These are phyloP conservation scores for Saccostrea echinata DNA, from an alignment of 1,140 invertebrate genomes.

Conservation along the genomic window DNA sequence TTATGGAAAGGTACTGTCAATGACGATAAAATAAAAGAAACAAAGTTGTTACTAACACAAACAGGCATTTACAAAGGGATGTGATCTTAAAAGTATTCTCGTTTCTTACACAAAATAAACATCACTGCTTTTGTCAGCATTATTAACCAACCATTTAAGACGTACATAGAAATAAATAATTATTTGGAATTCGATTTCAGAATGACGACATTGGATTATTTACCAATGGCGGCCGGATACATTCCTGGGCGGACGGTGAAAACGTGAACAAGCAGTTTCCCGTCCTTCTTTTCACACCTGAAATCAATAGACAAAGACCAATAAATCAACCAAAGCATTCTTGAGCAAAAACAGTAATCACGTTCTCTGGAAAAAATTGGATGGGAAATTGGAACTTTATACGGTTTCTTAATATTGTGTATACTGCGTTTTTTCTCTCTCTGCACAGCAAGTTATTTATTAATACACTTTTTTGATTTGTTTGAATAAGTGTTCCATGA, in stretches of 20 bases:
- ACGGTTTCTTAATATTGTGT: neutral
- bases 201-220: neutral
- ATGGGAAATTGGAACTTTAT: neutral
- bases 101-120: no score
- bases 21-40: no score
- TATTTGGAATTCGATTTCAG: neutral
- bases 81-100: no score
- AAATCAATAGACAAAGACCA: slow-evolving; percentile 7
- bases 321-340: neutral
- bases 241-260: slow-evolving; percentile 47
- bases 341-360: neutral
- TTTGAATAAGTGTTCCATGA: no score
- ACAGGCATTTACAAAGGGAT: no score
- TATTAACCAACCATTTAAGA: neutral
- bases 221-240: slow-evolving; percentile 47
- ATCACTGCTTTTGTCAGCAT: neutral
- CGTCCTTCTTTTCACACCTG: slow-evolving; percentile 48
- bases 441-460: no score
- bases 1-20: no score
- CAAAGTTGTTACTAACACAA: no score
- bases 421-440: no score
- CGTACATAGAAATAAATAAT: neutral
- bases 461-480: no score
- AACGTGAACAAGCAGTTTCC: slow-evolving; percentile 46
- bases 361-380: neutral